Percentiles rank a stretch among this genome's conserved stretches.
These are phyloP conservation scores for Geococcyx californianus DNA, from an alignment of 2,113 vertebrate genomes.

Conservation along the genomic window DNA sequence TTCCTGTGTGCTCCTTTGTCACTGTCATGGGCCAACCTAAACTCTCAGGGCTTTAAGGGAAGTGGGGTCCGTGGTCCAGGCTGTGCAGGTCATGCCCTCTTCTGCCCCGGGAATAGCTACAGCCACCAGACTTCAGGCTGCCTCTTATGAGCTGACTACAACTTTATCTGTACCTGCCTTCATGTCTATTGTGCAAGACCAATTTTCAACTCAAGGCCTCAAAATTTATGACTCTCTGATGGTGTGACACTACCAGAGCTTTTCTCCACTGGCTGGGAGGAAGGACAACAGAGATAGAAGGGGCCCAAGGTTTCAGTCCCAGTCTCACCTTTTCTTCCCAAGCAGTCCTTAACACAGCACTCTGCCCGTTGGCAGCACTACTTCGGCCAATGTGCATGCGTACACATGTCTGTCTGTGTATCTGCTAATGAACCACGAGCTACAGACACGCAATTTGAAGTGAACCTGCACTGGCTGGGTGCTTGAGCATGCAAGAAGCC, in stretches of 20 bases:
- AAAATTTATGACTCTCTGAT: not conserved
- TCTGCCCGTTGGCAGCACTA: rapidly evolving
- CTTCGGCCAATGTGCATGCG: not conserved
- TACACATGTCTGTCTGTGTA: not conserved
- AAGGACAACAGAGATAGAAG: not conserved
- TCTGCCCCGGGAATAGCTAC: not conserved
- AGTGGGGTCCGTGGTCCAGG: not conserved
- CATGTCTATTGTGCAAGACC: not conserved
- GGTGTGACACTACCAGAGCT: not conserved
- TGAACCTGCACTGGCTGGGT: not conserved
- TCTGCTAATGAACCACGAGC: not conserved
- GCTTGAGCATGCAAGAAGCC: not conserved
- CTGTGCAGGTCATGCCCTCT: not conserved
- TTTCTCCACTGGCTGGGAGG: not conserved
- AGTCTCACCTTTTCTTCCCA: not conserved
- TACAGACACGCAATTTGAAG: not conserved
- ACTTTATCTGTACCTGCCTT: not conserved
- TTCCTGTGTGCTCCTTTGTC: not conserved
- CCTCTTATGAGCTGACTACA: not conserved
- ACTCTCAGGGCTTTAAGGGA: not conserved
- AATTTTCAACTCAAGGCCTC: not conserved
- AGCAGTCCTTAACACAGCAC: rapidly evolving
- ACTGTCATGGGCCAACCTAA: not conserved
- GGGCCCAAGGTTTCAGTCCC: not conserved
- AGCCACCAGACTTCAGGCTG: not conserved